A percentile compares a stretch with the other conserved stretches of the same genome.
phyloP scores from a whole-genome alignment of 2,113 vertebrate species.

The Pedetes capensis region DNA sequence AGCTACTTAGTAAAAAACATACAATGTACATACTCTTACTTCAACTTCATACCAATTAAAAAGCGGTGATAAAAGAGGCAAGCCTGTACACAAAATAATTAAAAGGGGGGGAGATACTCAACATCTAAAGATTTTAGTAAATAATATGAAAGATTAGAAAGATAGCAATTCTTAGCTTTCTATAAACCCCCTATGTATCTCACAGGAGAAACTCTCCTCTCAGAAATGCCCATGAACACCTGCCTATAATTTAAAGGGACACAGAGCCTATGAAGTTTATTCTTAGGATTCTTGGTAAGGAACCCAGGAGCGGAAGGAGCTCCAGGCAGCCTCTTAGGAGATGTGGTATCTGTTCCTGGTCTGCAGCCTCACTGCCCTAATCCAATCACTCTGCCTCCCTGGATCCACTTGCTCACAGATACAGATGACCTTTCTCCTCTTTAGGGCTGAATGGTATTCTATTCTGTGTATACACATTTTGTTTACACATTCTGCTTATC shows the following conservation, averaged over 20 bases:
- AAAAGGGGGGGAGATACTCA: neutral
- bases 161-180: neutral
- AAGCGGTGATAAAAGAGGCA: neutral
- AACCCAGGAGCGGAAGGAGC: neutral
- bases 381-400: neutral
- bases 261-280: neutral
- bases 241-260: neutral
- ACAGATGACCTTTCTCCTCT: neutral
- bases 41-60: neutral
- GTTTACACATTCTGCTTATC: neutral
- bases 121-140: neutral
- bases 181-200: neutral
- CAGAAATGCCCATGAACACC: neutral
- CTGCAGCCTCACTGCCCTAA: neutral
- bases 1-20: neutral
- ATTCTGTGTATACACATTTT: neutral
- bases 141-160: neutral
- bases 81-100: neutral
- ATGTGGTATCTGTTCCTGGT: neutral
- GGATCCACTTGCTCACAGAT: neutral
- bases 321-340: neutral
- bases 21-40: neutral
- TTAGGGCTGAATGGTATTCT: neutral
- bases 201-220: neutral
- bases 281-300: neutral